These are phyloP conservation scores for Zalophus californianus DNA, from an alignment of 2,797 vertebrate genomes.

Conservation along the genomic window DNA sequence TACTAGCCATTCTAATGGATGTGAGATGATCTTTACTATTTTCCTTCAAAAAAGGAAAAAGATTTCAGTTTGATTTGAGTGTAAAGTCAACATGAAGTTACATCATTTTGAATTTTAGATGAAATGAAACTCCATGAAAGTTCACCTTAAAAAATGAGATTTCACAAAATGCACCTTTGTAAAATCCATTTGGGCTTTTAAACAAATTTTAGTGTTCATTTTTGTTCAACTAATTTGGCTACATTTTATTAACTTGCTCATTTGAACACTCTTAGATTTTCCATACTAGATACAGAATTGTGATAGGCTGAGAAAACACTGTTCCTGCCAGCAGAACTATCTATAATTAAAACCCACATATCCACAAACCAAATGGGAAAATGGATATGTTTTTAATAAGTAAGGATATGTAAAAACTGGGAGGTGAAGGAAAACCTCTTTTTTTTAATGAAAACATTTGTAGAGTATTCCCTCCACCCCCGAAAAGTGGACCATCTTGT, in stretches of 20 bases:
- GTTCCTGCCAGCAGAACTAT: background rate
- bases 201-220: conserved; percentile 49
- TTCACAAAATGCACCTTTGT: background rate
- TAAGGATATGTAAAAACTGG: background rate
- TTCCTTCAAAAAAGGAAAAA: conserved; percentile 52
- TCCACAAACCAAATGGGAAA: background rate
- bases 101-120: conserved; percentile 4
- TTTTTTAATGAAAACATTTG: background rate
- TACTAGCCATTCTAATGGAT: background rate
- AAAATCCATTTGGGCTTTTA: conserved; percentile 13
- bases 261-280: conserved; percentile 24
- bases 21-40: background rate
- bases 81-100: background rate
- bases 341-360: background rate
- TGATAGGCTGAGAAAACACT: background rate
- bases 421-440: background rate
- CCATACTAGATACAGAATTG: background rate
- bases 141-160: background rate
- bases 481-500: background rate
- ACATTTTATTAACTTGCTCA: background rate
- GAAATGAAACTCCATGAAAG: background rate
- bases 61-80: conserved; percentile 11
- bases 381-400: conserved; percentile 1
- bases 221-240: background rate
- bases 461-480: background rate